Base-by-base conservation (phyloP, 2,113 vertebrate genomes). In the Salvelinus alpinus region DNA sequence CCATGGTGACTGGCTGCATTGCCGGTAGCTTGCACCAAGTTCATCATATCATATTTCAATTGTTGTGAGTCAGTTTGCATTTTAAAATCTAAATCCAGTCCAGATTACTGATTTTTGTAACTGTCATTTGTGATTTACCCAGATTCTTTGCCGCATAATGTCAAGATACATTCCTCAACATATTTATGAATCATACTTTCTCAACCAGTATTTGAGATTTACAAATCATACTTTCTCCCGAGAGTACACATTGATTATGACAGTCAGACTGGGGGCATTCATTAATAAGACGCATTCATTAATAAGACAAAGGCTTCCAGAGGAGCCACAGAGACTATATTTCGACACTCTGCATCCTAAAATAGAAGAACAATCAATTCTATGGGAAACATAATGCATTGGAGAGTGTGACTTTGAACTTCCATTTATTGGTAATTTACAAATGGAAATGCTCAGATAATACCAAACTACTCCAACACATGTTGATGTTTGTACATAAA, bases 141-240 rank as follows among this genome's bases (percentile, higher is more conserved):
- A 18, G 24, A 71, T 11, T 27, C 11, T 51, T 71, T 51, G 22
- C 20, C 34, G n/a, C n/a, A n/a, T 51, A 51, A 13, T 71, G 69
- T 71, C 44, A 7, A 24, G 48, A 71, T 20, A 51, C 22, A 7
- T 71, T 71, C 13, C 44, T 71, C 71, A 4, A 74, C 34, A 18
- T 78, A 64, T 85, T 88, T 71, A 82, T 85, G 82, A 86, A 83
- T 91, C 87, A 80, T 54, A 81, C 82, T 82, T 86, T 44, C 38
- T 54, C 51, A 16, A 16, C 51, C 51, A 18, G 13, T 54, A 54
- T 18, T 54, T 54, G 51, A 54, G 51, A 54, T 73, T 70, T 44
- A 44, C 38, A 44, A 44, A 44, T 44, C 38, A 72, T 64, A 11
- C 82, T 82, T 88, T 22, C 68, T 87, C 86, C 82, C 78, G 0